Percentiles rank a stretch among this genome's conserved stretches.
phyloP scores from a whole-genome alignment of 2,888 invertebrate genomes.

The Andrena camellia region DNA sequence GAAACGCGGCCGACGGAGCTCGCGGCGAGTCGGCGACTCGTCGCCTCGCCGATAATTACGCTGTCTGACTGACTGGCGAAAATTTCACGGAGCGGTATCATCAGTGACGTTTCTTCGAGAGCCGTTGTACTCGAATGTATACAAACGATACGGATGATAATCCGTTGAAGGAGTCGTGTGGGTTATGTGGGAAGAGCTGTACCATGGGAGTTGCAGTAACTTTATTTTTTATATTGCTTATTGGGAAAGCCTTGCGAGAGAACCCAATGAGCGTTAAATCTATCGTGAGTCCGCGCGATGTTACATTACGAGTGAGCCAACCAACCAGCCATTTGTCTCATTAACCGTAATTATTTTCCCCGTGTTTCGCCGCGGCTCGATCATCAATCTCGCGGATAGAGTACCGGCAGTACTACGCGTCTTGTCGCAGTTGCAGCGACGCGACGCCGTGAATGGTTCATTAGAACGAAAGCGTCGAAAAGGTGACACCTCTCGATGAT shows the following conservation, averaged over 20 bases:
- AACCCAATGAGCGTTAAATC: slow-evolving; percentile 34
- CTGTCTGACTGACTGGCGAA: background rate
- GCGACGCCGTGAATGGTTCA: slow-evolving; percentile 23
- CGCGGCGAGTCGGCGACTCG: slow-evolving; percentile 50
- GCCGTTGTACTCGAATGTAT: background rate
- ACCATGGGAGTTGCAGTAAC: too few species aligned
- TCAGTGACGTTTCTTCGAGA: background rate
- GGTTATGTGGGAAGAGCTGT: too few species aligned
- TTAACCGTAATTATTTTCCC: slow-evolving; percentile 60
- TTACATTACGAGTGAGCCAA: slow-evolving; percentile 28
- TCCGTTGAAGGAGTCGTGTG: too few species aligned
- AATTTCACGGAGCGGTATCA: background rate
- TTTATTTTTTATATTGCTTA: too few species aligned
- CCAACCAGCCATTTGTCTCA: slow-evolving; percentile 55
- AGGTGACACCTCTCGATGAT: slow-evolving; percentile 41
- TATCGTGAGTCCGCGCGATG: slow-evolving; percentile 6
- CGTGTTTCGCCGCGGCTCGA: slow-evolving; percentile 31
- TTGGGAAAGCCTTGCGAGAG: background rate
- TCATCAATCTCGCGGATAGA: slow-evolving; percentile 50
- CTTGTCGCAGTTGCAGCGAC: slow-evolving; percentile 12
- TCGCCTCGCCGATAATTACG: slow-evolving; percentile 45
- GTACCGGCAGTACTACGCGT: slow-evolving; percentile 16
- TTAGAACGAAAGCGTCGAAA: slow-evolving; percentile 55
- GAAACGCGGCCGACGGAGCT: slow-evolving; percentile 48
- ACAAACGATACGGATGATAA: too few species aligned